Base-by-base conservation (phyloP, 1,140 invertebrate genomes). In the Brachionus paranguensis region DNA sequence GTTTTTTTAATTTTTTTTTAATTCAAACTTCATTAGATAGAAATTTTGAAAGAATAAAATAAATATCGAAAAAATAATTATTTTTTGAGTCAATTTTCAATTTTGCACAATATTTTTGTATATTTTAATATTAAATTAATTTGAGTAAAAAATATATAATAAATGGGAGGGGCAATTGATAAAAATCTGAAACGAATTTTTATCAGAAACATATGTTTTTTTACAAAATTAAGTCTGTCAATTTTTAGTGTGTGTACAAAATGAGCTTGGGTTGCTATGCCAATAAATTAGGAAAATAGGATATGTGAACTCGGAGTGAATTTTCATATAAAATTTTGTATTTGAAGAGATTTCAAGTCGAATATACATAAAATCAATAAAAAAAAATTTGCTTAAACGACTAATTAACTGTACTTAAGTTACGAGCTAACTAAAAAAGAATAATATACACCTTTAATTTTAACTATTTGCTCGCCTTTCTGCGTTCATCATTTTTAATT, bases 381-480 rank as follows among this genome's bases (percentile, higher is more conserved):
- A 68, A 68, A 68, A 68, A 33, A 68, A 68, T 12, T 2, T 68
- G 65, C 33, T 68, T 33, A 68, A 68, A 68, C 65, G 65, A 68
- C 65, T 68, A 68, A 68, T 68, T 68, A 33, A 68, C 33, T 68
- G 65, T 68, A 68, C 33, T 68, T 68, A 37, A 68, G 33, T 68
- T 29, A 68, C 65, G 65, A 68, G 14, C 29, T 33, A 68, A 68
- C 65, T 33, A 37, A 37, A 14, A 68, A 68, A 33, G 33, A 33
- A 68, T 41, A 68, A 41, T 33, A 68, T 33, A 68, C 10, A 68
- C 27, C 27, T 33, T 33, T 68, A 33, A 37, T 68, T 37, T 68
- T 68, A 68, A 68, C 33, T 33, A 68, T 60, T 60, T 20, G n/a
- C 20, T 60, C 53, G 20, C 20, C 27, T 53, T 60, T 60, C 17